Evolutionary conservation across 2,113 vertebrate species (phyloP).

Genomic region (Phrynosoma blainvillii): DNA sequence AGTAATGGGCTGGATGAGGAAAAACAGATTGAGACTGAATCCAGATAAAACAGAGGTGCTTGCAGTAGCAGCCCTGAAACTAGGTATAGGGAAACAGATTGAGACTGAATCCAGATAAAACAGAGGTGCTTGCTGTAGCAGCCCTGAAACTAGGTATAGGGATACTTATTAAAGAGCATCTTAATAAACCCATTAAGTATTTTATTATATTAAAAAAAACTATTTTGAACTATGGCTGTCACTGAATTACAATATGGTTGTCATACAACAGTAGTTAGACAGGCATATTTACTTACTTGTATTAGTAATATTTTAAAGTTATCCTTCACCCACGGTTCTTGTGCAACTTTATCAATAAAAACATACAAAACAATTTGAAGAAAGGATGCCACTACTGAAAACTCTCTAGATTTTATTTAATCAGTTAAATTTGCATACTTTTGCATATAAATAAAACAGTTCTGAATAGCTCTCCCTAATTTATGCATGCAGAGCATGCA

Average conservation of each 20-base stretch:
- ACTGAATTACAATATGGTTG: background rate
- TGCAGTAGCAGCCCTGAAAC: no score
- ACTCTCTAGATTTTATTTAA: background rate
- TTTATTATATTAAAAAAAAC: background rate
- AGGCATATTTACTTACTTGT: background rate
- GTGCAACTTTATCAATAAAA: background rate
- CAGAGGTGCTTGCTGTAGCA: no score
- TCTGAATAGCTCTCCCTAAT: background rate
- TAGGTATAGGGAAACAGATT: no score
- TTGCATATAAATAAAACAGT: background rate
- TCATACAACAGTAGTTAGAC: background rate
- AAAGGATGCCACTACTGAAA: background rate
- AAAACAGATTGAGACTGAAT: no score
- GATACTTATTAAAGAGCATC: background rate
- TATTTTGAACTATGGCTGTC: background rate
- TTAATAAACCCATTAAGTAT: background rate
- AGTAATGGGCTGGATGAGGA: no score
- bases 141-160: no score
- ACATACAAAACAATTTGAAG: background rate
- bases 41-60: no score
- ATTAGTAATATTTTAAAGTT: background rate
- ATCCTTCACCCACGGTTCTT: background rate
- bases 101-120: no score
- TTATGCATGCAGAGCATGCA: background rate
- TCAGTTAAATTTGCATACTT: background rate